Base-by-base conservation (phyloP, 2,113 vertebrate genomes). In the Nibea coibor region DNA sequence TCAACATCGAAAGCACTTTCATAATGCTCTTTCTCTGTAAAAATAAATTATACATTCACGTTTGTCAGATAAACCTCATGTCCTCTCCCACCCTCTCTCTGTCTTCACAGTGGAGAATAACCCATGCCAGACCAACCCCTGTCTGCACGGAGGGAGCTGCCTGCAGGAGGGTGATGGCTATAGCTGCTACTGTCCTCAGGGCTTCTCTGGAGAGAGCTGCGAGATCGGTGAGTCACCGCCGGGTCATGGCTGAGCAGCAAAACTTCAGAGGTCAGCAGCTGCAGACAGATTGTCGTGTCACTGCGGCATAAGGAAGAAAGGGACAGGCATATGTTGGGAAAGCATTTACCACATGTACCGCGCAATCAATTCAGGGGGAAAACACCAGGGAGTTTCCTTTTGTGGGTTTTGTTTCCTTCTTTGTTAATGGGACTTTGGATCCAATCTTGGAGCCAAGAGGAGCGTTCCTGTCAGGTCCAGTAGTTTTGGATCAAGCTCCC, bases 181-280 rank as follows among this genome's bases (percentile, higher is more conserved):
- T 3, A 95, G 97, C 95, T 99, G 98, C 90, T 94, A 94, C 93
- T 99, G 98, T 66, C 94, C 93, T 42, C 95, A 93, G 75, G 98
- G 98, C 16, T 99, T 96, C 91, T 94, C 96, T 0, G 98, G 98
- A 53, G 97, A 99, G 92, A 99, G 97, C 95, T 99, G 98, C 4
- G 98, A 99, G 93, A 98, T 99, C 3, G 98, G 98, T 98, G 93
- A 96, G 97, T 93, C 35, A 24, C 78, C 35, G 19, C 31, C 22
- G 45, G 85, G 88, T 89, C 78, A 78, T 24, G 78, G 67, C 73
- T 7, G 56, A 50, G 75, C 5, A 11, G 57, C 39, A 70, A 57
- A 26, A 74, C 72, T 62, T 72, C 59, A 47, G 61, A 76, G 91
- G 81, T 86, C 83, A 65, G 72, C 86, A 72, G 69, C 75, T 58